phyloP scores from a whole-genome alignment of 2,797 vertebrate genomes.

The Eidolon dupreanum region DNA sequence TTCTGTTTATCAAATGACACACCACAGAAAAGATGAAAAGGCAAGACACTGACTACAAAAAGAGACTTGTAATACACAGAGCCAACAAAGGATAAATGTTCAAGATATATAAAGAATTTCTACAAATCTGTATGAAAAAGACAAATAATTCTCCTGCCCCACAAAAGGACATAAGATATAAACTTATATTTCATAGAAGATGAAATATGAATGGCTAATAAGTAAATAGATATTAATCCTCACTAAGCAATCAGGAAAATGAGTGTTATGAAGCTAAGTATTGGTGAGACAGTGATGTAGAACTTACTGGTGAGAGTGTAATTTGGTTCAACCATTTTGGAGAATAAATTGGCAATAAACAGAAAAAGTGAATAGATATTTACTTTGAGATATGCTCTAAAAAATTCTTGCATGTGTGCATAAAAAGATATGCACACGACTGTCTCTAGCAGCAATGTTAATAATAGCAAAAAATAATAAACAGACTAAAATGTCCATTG shows the following conservation, averaged over 20 bases:
- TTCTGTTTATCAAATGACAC: background rate
- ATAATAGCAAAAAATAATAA: background rate
- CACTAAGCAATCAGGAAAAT: slow-evolving; percentile 8
- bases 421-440: background rate
- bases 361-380: background rate
- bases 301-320: background rate
- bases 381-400: background rate
- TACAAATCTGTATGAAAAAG: background rate
- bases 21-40: background rate
- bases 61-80: background rate
- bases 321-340: background rate
- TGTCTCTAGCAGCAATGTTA: background rate
- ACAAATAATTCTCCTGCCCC: background rate
- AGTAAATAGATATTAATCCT: background rate
- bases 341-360: background rate
- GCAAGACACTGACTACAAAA: slow-evolving; percentile 16
- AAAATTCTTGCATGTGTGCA: background rate
- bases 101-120: background rate
- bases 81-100: background rate
- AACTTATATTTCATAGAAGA: background rate
- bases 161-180: background rate
- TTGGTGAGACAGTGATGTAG: background rate
- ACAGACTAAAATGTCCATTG: background rate
- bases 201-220: background rate
- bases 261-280: background rate